phyloP scores from a whole-genome alignment of 2,888 invertebrate species.

The Cataglyphis rosenhaueri region DNA sequence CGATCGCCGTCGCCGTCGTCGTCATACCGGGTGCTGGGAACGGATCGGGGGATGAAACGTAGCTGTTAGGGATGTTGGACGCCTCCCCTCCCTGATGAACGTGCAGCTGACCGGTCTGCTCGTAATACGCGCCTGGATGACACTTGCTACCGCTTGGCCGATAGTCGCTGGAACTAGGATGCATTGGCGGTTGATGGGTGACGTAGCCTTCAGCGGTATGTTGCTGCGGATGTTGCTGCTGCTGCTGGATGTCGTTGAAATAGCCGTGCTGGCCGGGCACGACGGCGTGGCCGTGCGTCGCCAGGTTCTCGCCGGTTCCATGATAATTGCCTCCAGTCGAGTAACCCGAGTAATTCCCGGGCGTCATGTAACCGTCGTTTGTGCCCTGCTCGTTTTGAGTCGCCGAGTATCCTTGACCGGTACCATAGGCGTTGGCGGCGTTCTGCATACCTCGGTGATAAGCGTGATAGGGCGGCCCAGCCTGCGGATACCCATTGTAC shows the following conservation, averaged over 20 bases:
- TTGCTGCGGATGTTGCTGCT: constrained; percentile 85
- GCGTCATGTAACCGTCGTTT: constrained; percentile 78
- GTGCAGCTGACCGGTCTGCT: constrained; percentile 82
- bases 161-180: constrained; percentile 78
- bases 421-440: constrained; percentile 70
- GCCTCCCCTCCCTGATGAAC: constrained; percentile 86
- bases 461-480: constrained; percentile 85
- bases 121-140: constrained; percentile 81
- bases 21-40: constrained; percentile 86
- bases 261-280: constrained; percentile 85
- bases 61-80: constrained; percentile 85
- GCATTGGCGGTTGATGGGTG: constrained; percentile 82
- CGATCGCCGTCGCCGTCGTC: constrained; percentile 85
- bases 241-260: constrained; percentile 86
- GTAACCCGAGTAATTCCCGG: constrained; percentile 80
- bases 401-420: constrained; percentile 72
- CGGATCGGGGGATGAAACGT: constrained; percentile 85
- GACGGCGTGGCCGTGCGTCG: constrained; percentile 85
- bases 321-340: constrained; percentile 77
- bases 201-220: constrained; percentile 78
- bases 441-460: constrained; percentile 81
- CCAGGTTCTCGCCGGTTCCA: constrained; percentile 75
- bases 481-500: constrained; percentile 87
- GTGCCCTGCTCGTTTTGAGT: constrained; percentile 74
- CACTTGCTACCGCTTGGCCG: constrained; percentile 78